These are phyloP conservation scores for Virgularia gustaviana DNA, from an alignment of 92 coral and sea anemone genomes.

Conservation along the genomic window DNA sequence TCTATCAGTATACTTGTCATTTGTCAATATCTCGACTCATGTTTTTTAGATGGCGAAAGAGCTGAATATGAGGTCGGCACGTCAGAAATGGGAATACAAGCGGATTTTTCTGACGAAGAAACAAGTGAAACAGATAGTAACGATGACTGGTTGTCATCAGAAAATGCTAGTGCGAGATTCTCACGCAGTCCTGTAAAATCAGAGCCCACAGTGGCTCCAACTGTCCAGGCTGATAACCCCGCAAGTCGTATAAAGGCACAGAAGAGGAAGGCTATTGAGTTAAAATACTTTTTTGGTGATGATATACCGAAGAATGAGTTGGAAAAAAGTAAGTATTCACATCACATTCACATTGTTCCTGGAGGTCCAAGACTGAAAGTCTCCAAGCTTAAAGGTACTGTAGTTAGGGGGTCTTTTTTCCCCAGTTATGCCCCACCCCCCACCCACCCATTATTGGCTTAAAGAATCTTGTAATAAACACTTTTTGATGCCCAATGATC, in stretches of 20 bases:
- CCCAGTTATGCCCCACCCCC: no score
- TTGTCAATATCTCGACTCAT: no score
- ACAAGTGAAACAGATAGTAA: constrained; percentile 8
- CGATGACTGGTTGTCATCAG: not conserved
- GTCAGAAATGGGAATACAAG: constrained; percentile 31
- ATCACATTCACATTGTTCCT: not conserved
- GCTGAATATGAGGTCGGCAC: not conserved
- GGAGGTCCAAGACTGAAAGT: not conserved
- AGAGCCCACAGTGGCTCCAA: not conserved
- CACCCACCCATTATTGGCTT: no score
- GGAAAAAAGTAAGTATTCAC: constrained; percentile 72
- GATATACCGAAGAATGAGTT: constrained; percentile 93
- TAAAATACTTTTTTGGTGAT: constrained; percentile 93
- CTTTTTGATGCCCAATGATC: no score
- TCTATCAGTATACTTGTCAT: no score
- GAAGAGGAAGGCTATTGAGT: constrained; percentile 77
- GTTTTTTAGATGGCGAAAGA: no score
- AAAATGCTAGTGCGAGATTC: not conserved
- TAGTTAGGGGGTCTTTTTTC: not conserved
- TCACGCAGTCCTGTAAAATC: no score
- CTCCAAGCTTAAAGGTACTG: not conserved
- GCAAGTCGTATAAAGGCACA: not conserved
- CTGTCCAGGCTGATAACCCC: not conserved
- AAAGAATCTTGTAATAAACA: no score
- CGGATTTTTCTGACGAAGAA: constrained; percentile 36